A percentile compares a stretch with the other conserved stretches of the same genome.
These are phyloP conservation scores for Chiroxiphia lanceolata DNA, from an alignment of 2,797 vertebrate genomes.

Conservation along the genomic window DNA sequence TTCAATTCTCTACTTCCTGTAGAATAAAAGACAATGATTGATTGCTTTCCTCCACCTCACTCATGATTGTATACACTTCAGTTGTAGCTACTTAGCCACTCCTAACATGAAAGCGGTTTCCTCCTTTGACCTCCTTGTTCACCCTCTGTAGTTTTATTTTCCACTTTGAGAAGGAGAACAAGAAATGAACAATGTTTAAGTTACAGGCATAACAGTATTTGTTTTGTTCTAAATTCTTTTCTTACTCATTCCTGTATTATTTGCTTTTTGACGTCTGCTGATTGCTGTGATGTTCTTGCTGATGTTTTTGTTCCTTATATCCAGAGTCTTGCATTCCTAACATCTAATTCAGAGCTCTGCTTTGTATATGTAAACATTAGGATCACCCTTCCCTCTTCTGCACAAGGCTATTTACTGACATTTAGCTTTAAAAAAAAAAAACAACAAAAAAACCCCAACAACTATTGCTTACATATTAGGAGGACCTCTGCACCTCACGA, in stretches of 20 bases:
- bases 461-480: background rate
- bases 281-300: background rate
- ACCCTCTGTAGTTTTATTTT: background rate
- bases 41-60: background rate
- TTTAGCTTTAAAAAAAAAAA: background rate
- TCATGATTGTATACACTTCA: background rate
- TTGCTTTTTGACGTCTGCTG: background rate
- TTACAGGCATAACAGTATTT: background rate
- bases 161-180: background rate
- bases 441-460: background rate
- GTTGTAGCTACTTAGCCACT: background rate
- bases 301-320: background rate
- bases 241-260: background rate
- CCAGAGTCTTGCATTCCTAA: background rate
- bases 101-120: background rate
- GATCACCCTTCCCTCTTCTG: background rate
- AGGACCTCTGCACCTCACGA: background rate
- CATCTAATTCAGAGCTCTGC: background rate
- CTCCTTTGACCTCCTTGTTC: background rate
- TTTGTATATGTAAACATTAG: background rate
- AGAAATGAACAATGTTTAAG: background rate
- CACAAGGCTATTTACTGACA: background rate
- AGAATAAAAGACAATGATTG: background rate
- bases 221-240: background rate
- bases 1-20: background rate